Base-by-base conservation (phyloP, 2,888 invertebrate species). In the Cylindroiulus punctatus region DNA sequence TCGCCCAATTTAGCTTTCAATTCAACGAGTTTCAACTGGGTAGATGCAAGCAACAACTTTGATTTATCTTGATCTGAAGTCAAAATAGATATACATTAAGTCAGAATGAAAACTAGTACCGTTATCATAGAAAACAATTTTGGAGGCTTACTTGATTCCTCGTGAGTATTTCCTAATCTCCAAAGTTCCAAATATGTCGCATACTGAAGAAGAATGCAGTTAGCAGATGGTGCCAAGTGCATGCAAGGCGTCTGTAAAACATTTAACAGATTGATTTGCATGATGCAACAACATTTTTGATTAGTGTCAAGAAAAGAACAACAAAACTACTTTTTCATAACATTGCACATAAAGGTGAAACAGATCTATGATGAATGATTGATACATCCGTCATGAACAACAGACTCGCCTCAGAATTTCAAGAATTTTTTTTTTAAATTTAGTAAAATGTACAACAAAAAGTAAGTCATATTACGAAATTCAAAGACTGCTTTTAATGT, bases 1-100 rank as follows among this genome's bases (percentile, higher is more conserved):
- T 94, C 95, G 2, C 93, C 92, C 17, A 92, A 91, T 89, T 94
- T 93, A 7, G 94, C 93, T 88, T 94, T 93, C 44, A 97, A 90
- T 87, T 94, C 92, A 1, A 96, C 90, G 52, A 97, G 90, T 90
- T 95, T 95, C 65, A 94, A 91, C 0, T 95, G 94, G 87, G 93
- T 93, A 14, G 92, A 90, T 82, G 88, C 89, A 88, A 90, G 88
- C 87, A 90, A 89, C 81, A 91, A 88, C 81, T 91, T 90, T 81
- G 90, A 89, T 81, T 84, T 42, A 84, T 86, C 57, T 22, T 84
- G 12, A 76, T 44, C 52, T 84, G 30, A 36, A 84, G 44, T 4
- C 36, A 65, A 19, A 42, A 84, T n/a, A 36, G 12, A 81, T 57
- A 36, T n/a, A 30, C 1, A 14, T 14, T 22, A 36, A 36, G 10